Evolutionary conservation across 2,888 invertebrate genomes (phyloP).

Genomic region (Leptinotarsa juncta): DNA sequence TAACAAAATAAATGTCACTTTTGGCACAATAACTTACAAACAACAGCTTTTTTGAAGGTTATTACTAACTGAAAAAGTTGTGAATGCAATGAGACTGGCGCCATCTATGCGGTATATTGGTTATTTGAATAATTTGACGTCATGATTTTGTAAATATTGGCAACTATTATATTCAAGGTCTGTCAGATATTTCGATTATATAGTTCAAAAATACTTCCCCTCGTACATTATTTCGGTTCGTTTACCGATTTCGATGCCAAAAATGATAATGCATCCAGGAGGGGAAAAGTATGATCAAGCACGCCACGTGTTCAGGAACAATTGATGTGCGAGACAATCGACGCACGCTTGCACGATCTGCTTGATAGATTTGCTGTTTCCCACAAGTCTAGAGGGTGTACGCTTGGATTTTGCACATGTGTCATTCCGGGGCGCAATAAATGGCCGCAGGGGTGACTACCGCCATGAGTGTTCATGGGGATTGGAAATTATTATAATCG

Average conservation of each 20-base stretch:
- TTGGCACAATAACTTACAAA: no score
- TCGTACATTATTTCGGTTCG: conserved; percentile 14
- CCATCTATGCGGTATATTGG: no score
- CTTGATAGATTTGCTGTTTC: conserved; percentile 31
- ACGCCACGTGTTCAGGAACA: conserved; percentile 37
- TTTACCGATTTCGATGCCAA: conserved; percentile 29
- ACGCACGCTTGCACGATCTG: conserved; percentile 35
- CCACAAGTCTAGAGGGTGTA: conserved; percentile 28
- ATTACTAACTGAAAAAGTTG: no score
- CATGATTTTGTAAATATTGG: no score
- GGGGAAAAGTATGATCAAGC: conserved; percentile 35
- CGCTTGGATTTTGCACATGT: conserved; percentile 25
- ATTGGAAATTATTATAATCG: conserved; percentile 25
- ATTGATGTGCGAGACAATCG: conserved; percentile 31
- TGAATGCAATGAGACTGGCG: no score
- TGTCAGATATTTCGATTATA: no score
- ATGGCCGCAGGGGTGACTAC: conserved; percentile 25
- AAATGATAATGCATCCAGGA: conserved; percentile 33
- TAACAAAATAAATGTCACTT: no score
- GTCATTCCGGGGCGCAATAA: conserved; percentile 30
- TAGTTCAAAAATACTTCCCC: neutral
- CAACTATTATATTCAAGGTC: no score
- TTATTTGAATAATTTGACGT: no score
- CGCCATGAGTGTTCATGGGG: conserved; percentile 21
- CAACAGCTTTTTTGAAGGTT: no score